Conservation (phyloP, 2,797 vertebrate species). For the Schizopygopsis pylzovi region DNA sequence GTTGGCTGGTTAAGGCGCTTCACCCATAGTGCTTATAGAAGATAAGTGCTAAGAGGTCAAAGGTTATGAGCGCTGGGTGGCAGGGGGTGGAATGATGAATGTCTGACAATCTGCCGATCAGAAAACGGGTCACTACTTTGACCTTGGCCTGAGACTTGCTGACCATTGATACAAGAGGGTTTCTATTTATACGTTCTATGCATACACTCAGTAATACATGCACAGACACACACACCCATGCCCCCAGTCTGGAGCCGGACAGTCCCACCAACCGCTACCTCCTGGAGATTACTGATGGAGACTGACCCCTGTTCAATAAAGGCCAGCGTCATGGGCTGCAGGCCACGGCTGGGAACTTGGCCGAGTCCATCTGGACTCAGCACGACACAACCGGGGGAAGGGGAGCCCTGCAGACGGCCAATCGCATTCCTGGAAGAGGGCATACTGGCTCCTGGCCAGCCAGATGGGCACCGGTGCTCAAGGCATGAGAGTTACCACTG, state of each 20-base stretch:
- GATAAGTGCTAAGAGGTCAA: constrained; percentile 62
- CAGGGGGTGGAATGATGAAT: constrained; percentile 65
- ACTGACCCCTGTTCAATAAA: constrained; percentile 64
- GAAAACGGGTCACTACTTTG: constrained; percentile 70
- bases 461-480: constrained; percentile 56
- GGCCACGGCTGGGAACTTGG: constrained; percentile 61
- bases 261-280: constrained; percentile 34
- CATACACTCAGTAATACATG: constrained; percentile 29
- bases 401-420: constrained; percentile 42
- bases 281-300: constrained; percentile 57
- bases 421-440: constrained; percentile 51
- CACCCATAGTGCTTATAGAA: constrained; percentile 59
- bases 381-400: constrained; percentile 45
- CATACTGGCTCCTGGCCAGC: constrained; percentile 40
- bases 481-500: constrained; percentile 49
- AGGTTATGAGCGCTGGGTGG: constrained; percentile 56
- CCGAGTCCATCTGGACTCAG: constrained; percentile 63
- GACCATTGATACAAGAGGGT: constrained; percentile 43
- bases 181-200: constrained; percentile 15
- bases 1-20: constrained; percentile 57
- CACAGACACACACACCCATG: constrained; percentile 17
- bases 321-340: constrained; percentile 52
- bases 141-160: constrained; percentile 59
- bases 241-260: constrained; percentile 27
- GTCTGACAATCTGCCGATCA: constrained; percentile 71